Evolutionary conservation across 1,140 invertebrate species (phyloP).

Genomic region (Cydia fagiglandana): DNA sequence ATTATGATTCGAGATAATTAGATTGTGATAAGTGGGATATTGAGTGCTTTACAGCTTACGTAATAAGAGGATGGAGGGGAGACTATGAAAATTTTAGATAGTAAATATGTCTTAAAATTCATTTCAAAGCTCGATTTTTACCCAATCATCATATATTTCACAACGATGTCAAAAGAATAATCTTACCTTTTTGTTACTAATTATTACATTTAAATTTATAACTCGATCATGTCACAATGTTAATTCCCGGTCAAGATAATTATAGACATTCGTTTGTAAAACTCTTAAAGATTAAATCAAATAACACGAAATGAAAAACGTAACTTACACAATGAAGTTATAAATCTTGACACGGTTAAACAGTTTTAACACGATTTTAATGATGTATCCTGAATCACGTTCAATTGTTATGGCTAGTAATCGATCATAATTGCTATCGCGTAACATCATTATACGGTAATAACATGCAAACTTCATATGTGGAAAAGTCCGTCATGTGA

Average conservation of each 20-base stretch:
- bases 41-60: background rate
- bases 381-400: background rate
- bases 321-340: background rate
- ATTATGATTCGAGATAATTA: conserved; percentile 19
- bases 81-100: background rate
- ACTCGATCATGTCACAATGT: no score
- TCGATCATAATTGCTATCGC: background rate
- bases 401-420: conserved; percentile 7
- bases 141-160: no score
- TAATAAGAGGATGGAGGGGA: background rate
- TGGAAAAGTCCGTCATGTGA: background rate
- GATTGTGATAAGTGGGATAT: conserved; percentile 5
- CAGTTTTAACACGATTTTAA: background rate
- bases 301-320: background rate
- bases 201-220: no score
- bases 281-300: no score
- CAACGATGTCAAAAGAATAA: no score
- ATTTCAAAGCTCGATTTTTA: no score
- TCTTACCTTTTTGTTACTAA: no score
- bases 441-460: background rate
- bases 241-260: no score
- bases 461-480: background rate
- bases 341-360: conserved; percentile 3
- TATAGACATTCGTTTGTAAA: no score
- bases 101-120: no score